Evolutionary conservation across 2,888 invertebrate genomes (phyloP).

Genomic region (Hymenopus coronatus): DNA sequence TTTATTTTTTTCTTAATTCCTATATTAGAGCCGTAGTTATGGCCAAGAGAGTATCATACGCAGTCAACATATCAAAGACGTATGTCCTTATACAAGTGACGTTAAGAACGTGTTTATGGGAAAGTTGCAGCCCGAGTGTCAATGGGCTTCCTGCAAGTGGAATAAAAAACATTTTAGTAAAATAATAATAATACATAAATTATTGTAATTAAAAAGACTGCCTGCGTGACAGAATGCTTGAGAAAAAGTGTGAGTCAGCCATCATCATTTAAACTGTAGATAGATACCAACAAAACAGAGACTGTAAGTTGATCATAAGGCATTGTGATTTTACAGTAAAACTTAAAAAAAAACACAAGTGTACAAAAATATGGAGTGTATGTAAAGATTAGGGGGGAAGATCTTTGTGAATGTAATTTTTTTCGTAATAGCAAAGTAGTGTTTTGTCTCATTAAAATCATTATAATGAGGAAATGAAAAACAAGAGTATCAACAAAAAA

Average conservation of each 20-base stretch:
- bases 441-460: neutral
- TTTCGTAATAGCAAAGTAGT: neutral
- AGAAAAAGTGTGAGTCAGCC: neutral
- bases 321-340: neutral
- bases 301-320: constrained; percentile 1
- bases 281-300: neutral
- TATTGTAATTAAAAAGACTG: constrained; percentile 22
- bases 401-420: neutral
- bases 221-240: constrained; percentile 2
- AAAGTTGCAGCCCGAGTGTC: neutral
- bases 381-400: constrained; percentile 6
- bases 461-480: neutral
- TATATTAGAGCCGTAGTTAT: neutral
- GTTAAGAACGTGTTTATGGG: neutral
- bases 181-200: constrained; percentile 17
- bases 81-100: neutral
- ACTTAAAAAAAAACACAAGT: neutral
- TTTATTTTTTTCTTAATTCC: neutral
- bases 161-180: neutral
- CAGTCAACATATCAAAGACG: neutral
- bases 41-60: neutral
- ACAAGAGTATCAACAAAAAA: neutral
- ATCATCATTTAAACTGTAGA: neutral
- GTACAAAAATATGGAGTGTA: constrained; percentile 6
- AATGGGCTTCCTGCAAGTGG: neutral